Percentiles rank a stretch among this genome's conserved stretches.
phyloP scores from a whole-genome alignment of 2,888 invertebrate species.

The Spilarctia lutea region DNA sequence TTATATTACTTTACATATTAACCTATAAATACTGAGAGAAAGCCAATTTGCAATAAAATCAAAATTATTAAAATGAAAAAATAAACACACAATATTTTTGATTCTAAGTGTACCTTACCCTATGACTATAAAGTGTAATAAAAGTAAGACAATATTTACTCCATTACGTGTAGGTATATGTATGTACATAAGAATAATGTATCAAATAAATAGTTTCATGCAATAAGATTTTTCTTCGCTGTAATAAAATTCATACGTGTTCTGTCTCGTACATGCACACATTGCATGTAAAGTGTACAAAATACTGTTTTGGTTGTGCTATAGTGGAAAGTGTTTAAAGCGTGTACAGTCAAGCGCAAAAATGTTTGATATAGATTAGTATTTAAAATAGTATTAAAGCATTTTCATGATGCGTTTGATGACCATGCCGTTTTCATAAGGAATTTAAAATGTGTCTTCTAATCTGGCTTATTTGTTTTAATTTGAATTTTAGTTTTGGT shows the following conservation, averaged over 20 bases:
- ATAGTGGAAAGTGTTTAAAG: slow-evolving; percentile 2
- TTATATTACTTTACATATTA: too few relatives aligned
- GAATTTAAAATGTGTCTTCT: neutral
- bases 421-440: neutral
- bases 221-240: neutral
- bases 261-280: neutral
- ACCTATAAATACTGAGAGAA: too few relatives aligned
- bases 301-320: neutral
- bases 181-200: neutral
- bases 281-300: neutral
- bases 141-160: neutral
- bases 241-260: slow-evolving; percentile 4
- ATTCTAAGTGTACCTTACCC: neutral
- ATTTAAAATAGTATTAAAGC: neutral
- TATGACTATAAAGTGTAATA: neutral
- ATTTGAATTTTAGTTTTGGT: neutral
- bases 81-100: neutral
- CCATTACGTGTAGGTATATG: too few relatives aligned
- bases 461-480: neutral
- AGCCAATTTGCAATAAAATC: too few relatives aligned
- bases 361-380: neutral
- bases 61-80: too few relatives aligned
- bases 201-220: neutral
- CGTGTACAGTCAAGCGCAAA: slow-evolving; percentile 8
- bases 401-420: neutral